Percentiles rank a stretch among this genome's conserved stretches.
These are phyloP conservation scores for Chelonoidis abingdonii DNA, from an alignment of 2,113 vertebrate species.

Conservation along the genomic window DNA sequence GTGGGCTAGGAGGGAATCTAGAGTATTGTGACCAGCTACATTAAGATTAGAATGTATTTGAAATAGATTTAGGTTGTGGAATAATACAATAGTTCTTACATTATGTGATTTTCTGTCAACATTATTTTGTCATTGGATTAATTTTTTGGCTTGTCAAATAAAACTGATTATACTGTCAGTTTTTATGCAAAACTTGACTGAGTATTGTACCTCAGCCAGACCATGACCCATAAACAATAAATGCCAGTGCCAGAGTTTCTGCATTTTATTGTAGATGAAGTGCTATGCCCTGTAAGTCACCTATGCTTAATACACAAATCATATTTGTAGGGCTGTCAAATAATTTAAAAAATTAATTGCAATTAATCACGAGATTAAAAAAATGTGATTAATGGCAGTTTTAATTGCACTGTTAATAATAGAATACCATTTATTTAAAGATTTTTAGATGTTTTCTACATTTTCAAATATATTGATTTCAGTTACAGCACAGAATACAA, in stretches of 20 bases:
- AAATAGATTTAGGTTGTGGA: background rate
- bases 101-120: conserved; percentile 34
- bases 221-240: background rate
- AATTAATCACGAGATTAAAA: too few relatives aligned
- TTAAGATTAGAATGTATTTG: background rate
- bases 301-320: background rate
- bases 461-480: too few relatives aligned
- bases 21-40: conserved; percentile 27
- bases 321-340: background rate
- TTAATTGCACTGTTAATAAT: too few relatives aligned
- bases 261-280: background rate
- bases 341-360: too few relatives aligned
- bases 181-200: conserved; percentile 34
- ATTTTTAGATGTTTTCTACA: too few relatives aligned
- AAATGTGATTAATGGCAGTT: too few relatives aligned
- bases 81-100: background rate
- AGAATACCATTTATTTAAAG: too few relatives aligned
- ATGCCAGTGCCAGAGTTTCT: background rate
- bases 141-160: background rate
- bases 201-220: background rate
- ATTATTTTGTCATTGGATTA: conserved; percentile 24
- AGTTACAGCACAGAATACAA: too few relatives aligned
- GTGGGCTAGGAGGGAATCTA: too few relatives aligned
- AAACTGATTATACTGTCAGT: conserved; percentile 41
- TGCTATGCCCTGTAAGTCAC: background rate